Evolutionary conservation across 2,113 vertebrate genomes (phyloP).

Genomic region (Cisticola juncidis): DNA sequence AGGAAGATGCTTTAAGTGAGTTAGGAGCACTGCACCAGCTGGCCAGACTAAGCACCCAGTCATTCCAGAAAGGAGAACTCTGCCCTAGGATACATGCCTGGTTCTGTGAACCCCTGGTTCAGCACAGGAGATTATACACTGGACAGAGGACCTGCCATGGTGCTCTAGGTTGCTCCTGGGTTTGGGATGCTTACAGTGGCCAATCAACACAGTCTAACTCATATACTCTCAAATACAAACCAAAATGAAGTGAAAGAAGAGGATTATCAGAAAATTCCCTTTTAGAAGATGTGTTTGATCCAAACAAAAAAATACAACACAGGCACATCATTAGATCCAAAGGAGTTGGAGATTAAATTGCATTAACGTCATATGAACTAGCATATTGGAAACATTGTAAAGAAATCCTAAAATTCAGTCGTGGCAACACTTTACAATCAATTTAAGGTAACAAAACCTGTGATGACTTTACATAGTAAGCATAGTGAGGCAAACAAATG

Average conservation of each 20-base stretch:
- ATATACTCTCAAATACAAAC: background rate
- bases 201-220: background rate
- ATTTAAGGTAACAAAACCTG: background rate
- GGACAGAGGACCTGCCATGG: background rate
- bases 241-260: background rate
- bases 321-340: background rate
- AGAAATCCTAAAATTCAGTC: background rate
- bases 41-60: background rate
- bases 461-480: background rate
- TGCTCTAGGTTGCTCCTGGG: too few relatives aligned
- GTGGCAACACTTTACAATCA: background rate
- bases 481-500: background rate
- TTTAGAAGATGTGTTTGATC: background rate
- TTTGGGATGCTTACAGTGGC: background rate
- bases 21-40: background rate
- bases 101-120: rapidly evolving
- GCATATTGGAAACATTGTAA: background rate
- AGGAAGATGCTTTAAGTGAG: background rate
- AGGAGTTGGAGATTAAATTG: background rate
- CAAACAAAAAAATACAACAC: background rate
- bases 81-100: rapidly evolving
- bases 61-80: rapidly evolving
- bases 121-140: background rate
- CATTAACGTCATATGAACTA: background rate
- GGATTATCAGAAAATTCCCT: background rate